These are phyloP conservation scores for Columbina picui DNA, from an alignment of 2,113 vertebrate species.

Conservation along the genomic window DNA sequence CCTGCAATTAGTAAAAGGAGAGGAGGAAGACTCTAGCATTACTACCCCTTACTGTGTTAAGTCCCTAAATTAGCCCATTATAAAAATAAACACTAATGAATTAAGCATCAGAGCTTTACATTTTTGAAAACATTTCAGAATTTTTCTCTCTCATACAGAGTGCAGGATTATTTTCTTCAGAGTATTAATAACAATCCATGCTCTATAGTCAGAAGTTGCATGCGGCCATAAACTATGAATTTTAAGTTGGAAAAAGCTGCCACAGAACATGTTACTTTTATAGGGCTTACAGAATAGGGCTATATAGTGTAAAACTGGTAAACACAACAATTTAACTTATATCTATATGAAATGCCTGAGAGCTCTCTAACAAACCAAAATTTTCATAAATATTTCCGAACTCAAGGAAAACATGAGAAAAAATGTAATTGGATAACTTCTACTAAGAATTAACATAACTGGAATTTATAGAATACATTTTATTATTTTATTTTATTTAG, in stretches of 20 bases:
- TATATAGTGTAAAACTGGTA: not conserved
- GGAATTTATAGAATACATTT: not conserved
- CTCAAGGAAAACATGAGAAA: not conserved
- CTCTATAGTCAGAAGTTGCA: not conserved
- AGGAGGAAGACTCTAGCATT: not conserved
- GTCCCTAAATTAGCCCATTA: not conserved
- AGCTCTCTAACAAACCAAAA: not conserved
- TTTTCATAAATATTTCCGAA: not conserved
- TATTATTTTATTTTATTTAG: too few species aligned
- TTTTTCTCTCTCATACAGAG: not conserved
- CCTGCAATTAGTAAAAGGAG: not conserved
- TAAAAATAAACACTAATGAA: not conserved
- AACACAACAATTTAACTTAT: not conserved
- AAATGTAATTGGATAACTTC: not conserved
- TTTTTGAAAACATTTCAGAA: not conserved
- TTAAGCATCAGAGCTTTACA: not conserved
- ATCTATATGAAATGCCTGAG: not conserved
- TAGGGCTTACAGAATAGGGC: not conserved
- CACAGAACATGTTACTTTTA: not conserved
- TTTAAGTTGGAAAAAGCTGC: not conserved
- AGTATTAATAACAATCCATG: not conserved
- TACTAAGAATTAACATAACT: not conserved
- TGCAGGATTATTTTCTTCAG: not conserved
- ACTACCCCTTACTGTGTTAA: not conserved
- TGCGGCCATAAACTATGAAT: not conserved